Conservation (phyloP, 1,140 invertebrate species). For the Ceratina calcarata region DNA sequence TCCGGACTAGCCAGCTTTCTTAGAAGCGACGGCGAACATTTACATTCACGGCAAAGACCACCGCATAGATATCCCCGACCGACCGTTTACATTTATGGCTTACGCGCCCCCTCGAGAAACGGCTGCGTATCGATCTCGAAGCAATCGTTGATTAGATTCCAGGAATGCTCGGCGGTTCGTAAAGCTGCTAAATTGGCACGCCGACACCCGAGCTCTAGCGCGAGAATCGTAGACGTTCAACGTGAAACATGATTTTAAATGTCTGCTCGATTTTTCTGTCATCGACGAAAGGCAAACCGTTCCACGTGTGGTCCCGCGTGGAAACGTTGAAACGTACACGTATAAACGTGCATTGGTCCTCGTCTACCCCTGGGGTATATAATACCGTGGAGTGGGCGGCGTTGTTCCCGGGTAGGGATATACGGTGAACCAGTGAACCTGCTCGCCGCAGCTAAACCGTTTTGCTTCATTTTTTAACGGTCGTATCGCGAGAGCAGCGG, state of each 20-base stretch:
- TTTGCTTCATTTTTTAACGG: slow-evolving; percentile 64
- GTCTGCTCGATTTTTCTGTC: too few relatives aligned
- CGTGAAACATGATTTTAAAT: background rate
- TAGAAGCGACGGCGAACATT: slow-evolving; percentile 49
- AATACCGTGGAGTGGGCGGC: slow-evolving; percentile 33
- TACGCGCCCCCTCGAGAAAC: background rate
- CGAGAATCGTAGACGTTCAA: background rate
- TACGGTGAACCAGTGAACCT: slow-evolving; percentile 15
- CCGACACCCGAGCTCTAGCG: too few relatives aligned
- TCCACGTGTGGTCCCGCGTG: slow-evolving; percentile 10
- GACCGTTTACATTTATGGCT: background rate
- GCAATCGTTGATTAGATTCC: too few relatives aligned
- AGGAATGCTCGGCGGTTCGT: too few relatives aligned
- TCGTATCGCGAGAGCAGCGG: slow-evolving; percentile 32
- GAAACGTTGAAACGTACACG: slow-evolving; percentile 10
- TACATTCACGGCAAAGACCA: slow-evolving; percentile 57
- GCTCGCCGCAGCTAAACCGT: slow-evolving; percentile 31
- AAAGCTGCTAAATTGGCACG: too few relatives aligned
- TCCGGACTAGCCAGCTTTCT: slow-evolving; percentile 39
- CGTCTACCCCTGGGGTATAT: background rate
- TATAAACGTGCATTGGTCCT: background rate
- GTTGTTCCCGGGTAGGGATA: slow-evolving; percentile 40
- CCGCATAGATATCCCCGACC: slow-evolving; percentile 32
- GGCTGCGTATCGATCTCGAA: background rate
- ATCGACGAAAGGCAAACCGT: background rate